Base-by-base conservation (phyloP, 2,113 vertebrate genomes). In the Aptenodytes forsteri region DNA sequence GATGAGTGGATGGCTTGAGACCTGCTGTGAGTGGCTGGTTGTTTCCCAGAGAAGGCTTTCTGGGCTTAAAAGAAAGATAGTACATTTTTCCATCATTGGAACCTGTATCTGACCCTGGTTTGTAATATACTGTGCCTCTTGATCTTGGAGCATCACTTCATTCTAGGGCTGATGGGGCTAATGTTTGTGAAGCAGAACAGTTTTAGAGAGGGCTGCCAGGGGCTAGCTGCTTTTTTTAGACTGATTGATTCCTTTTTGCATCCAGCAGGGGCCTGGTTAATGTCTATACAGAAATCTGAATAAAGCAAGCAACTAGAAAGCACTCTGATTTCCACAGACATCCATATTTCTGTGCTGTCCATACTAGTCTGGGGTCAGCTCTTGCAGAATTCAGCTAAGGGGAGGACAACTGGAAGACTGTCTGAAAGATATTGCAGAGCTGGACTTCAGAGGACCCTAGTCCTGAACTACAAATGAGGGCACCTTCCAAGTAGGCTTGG, bases 151-250 rank as follows among this genome's bases (percentile, higher is more conserved):
- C 44, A 83, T 82, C 64, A 13, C 83, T 91, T 90, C 65, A 69
- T 89, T 86, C 61, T 88, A 55, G 42, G 52, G 66, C 77, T 93
- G 76, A 84, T 92, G 58, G 62, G 54, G 59, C 93, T 94, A 81
- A 94, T 72, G 47, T 90, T 84, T 97, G 88, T 95, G 65, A 89
- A 84, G 92, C 86, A 95, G 76, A 95, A 67, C 65, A 76, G 55
- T 87, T 95, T 92, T 64, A 62, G 71, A 71, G 86, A 95, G 88
- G 92, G 88, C 92, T 97, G 71, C 93, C 94, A 94, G 86, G 64
- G 76, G 76, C 80, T 91, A 78, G 72, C 50, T 89, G 76, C 69
- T 92, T 94, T 97, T 96, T 94, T 86, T 56, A 87, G 69, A n/a
- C 69, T 87, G 83, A 93, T 82, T 89, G 84, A 87, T 96, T 94